These are phyloP conservation scores for Gastrophryne carolinensis DNA, from an alignment of 2,797 vertebrate species.

Conservation along the genomic window DNA sequence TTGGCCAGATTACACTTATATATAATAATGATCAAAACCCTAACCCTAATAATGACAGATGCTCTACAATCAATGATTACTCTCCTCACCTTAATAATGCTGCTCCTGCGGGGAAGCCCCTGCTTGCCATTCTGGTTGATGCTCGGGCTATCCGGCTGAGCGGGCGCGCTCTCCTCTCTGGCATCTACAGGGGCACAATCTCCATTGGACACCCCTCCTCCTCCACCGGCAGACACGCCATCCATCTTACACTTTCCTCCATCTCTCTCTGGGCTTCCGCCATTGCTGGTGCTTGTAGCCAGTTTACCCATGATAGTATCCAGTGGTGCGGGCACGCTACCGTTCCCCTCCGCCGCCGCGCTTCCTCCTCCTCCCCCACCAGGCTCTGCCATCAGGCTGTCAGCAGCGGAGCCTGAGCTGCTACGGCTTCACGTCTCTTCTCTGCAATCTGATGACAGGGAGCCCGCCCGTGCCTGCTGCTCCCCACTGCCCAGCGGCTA, in stretches of 20 bases:
- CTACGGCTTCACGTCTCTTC: constrained; percentile 2
- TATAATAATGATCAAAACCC: not conserved
- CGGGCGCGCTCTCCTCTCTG: constrained; percentile 64
- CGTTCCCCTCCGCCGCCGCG: constrained; percentile 64
- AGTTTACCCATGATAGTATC: constrained; percentile 67
- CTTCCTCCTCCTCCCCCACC: constrained; percentile 66
- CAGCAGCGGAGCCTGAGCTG: constrained; percentile 36
- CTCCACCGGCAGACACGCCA: constrained; percentile 54
- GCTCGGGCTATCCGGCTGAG: constrained; percentile 71
- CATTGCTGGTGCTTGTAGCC: constrained; percentile 71
- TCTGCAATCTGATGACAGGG: not conserved
- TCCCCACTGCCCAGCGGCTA: not conserved
- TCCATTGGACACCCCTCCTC: constrained; percentile 90
- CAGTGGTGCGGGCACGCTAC: constrained; percentile 73
- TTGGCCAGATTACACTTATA: no score
- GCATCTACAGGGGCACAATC: constrained; percentile 77
- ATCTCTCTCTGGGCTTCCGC: constrained; percentile 57
- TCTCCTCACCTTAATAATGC: constrained; percentile 90
- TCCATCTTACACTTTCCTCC: constrained; percentile 38
- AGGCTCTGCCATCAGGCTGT: constrained; percentile 87
- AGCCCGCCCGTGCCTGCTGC: not conserved
- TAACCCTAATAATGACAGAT: not conserved
- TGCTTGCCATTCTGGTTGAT: constrained; percentile 71
- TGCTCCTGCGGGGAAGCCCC: constrained; percentile 89
- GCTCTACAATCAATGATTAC: not conserved